Evolutionary conservation across 2,888 invertebrate genomes (phyloP).

Genomic region (Caenorhabditis virilis): DNA sequence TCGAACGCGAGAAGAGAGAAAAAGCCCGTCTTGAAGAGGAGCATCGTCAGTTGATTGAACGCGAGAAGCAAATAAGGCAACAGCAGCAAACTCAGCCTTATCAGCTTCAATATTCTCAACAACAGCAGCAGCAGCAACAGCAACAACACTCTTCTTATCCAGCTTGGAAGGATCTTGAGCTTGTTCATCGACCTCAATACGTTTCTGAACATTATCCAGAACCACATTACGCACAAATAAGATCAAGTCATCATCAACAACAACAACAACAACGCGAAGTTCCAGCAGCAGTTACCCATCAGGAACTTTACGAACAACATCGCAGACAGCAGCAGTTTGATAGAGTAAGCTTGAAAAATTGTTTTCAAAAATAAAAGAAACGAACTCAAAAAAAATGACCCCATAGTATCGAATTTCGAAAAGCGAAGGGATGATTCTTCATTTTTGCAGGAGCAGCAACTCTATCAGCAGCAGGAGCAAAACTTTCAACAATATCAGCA

Average conservation of each 20-base stretch:
- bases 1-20: constrained; percentile 37
- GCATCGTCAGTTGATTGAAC: constrained; percentile 18
- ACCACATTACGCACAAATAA: constrained; percentile 40
- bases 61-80: constrained; percentile 28
- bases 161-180: constrained; percentile 23
- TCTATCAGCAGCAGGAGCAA: no score
- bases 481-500: constrained; percentile 18
- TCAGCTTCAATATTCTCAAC: constrained; percentile 19
- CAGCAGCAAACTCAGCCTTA: constrained; percentile 51
- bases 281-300: constrained; percentile 22
- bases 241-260: constrained; percentile 34
- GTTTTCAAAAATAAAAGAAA: neutral
- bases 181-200: constrained; percentile 32
- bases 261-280: no score
- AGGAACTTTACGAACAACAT: constrained; percentile 43
- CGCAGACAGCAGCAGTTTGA: constrained; percentile 33
- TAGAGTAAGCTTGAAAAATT: constrained; percentile 12
- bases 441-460: constrained; percentile 21
- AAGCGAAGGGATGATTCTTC: constrained; percentile 5
- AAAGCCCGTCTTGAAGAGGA: constrained; percentile 31
- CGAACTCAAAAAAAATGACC: no score
- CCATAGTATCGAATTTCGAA: no score
- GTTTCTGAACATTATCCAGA: constrained; percentile 32
- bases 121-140: constrained; percentile 27
- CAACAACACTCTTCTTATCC: constrained; percentile 21